phyloP scores from a whole-genome alignment of 2,797 vertebrate species.

The Synanceia verrucosa region DNA sequence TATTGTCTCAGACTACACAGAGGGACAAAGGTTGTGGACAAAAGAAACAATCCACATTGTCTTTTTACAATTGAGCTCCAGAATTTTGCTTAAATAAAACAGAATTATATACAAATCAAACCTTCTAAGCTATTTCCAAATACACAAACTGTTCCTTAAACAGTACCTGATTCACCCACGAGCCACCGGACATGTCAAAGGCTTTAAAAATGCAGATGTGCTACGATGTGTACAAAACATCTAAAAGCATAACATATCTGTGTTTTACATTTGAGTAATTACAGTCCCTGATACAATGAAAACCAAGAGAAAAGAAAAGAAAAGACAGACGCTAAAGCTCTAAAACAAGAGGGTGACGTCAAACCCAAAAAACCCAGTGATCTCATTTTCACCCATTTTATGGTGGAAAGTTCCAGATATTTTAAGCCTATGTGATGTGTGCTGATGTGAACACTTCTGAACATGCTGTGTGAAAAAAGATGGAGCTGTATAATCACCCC shows the following conservation, averaged over 20 bases:
- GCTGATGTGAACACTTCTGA: background rate
- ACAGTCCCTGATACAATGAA: conserved; percentile 15
- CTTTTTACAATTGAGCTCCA: conserved; percentile 5
- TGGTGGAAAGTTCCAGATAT: conserved; percentile 28
- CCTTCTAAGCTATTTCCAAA: conserved; percentile 13
- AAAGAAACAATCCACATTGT: conserved; percentile 10
- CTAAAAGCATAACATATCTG: background rate
- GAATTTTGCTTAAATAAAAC: conserved; percentile 15
- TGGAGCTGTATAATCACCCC: conserved; percentile 6
- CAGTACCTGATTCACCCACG: conserved; percentile 2
- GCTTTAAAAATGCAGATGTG: background rate
- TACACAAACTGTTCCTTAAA: conserved; percentile 18
- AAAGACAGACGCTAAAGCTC: background rate
- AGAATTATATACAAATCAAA: conserved; percentile 63
- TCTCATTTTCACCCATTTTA: conserved; percentile 29
- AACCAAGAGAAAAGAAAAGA: background rate
- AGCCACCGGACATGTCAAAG: background rate
- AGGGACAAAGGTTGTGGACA: conserved; percentile 8
- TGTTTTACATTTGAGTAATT: conserved; percentile 10
- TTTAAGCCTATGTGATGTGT: background rate
- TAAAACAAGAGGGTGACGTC: conserved; percentile 1
- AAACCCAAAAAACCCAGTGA: conserved; percentile 20
- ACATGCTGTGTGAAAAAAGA: conserved; percentile 15
- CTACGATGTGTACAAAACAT: background rate
- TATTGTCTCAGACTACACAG: conserved; percentile 34